A percentile compares a stretch with the other conserved stretches of the same genome.
These are phyloP conservation scores for Nyctereutes procyonoides DNA, from an alignment of 2,113 vertebrate genomes.

Conservation along the genomic window DNA sequence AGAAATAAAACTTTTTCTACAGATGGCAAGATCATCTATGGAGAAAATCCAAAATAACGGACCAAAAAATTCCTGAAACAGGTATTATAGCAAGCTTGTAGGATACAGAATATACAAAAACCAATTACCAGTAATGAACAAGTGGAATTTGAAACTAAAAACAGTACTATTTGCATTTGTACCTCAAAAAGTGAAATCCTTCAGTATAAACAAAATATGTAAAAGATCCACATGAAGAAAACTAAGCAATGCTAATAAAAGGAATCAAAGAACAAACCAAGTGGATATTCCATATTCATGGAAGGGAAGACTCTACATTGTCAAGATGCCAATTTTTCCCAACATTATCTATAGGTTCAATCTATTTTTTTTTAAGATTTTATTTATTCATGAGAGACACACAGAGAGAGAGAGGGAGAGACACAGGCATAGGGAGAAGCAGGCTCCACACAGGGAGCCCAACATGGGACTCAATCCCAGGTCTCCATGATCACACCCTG, in stretches of 20 bases:
- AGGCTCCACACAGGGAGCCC: no score
- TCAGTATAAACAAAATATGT: not conserved
- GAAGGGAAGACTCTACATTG: not conserved
- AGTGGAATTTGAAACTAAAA: constrained; percentile 3
- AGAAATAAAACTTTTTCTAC: not conserved
- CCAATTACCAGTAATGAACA: not conserved
- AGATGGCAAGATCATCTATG: not conserved
- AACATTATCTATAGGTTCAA: not conserved
- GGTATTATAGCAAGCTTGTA: not conserved
- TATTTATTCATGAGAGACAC: no score
- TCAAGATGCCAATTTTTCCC: not conserved
- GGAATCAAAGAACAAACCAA: not conserved
- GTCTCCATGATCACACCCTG: no score
- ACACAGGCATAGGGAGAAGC: no score
- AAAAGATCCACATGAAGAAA: not conserved
- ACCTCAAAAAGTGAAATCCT: not conserved
- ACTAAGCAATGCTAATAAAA: not conserved
- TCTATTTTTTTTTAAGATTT: not conserved
- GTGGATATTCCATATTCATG: not conserved
- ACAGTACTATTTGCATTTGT: not conserved
- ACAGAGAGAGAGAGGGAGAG: no score
- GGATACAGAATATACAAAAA: not conserved
- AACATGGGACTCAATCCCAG: no score
- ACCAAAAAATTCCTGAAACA: not conserved
- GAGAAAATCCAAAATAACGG: not conserved